A percentile compares a stretch with the other conserved stretches of the same genome.
Conservation (phyloP, 53 echinoderm and acorn worm species). For the Stichopus horrens region DNA sequence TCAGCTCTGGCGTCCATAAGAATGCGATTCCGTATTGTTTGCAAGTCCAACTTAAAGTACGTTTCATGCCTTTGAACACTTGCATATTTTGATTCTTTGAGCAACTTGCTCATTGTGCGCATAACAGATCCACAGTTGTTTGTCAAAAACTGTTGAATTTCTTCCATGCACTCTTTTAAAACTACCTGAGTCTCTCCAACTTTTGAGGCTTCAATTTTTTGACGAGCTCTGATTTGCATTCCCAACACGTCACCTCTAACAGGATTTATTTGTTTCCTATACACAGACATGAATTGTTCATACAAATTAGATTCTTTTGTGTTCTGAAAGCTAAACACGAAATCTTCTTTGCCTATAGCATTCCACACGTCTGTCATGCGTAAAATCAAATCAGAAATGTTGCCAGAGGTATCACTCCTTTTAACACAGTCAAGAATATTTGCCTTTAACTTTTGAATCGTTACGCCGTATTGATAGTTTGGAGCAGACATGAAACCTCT, state of each 20-base stretch:
- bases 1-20: background rate
- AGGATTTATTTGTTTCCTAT: background rate
- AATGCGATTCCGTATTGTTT: background rate
- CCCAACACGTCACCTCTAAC: background rate
- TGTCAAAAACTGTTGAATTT: background rate
- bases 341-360: slow-evolving; percentile 8
- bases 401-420: too few relatives aligned
- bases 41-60: background rate
- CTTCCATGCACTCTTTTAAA: background rate
- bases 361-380: slow-evolving; percentile 6
- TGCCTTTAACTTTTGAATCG: background rate
- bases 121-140: background rate
- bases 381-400: background rate
- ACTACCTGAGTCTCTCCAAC: background rate
- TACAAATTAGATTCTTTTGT: background rate
- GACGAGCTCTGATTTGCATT: background rate
- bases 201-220: background rate
- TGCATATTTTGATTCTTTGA: background rate
- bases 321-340: slow-evolving; percentile 16
- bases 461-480: background rate
- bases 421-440: background rate
- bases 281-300: background rate
- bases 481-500: background rate
- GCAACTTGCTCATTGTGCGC: background rate
- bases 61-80: background rate